Percentiles rank a stretch among this genome's conserved stretches.
Conservation (phyloP, 2,113 vertebrate species). For the Diphyllodes magnificus region DNA sequence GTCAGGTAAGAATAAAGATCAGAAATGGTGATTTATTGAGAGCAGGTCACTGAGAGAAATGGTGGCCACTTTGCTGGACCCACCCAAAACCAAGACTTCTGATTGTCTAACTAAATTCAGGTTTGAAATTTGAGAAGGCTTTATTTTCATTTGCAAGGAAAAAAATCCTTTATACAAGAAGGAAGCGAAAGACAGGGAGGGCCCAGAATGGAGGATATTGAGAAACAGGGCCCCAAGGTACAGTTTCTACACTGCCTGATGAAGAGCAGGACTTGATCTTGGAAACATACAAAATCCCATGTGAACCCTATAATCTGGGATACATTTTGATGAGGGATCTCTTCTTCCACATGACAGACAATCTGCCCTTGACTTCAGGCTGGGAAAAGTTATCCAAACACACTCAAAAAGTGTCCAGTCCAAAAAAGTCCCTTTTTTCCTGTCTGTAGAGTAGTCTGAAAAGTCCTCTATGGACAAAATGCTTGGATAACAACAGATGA, state of each 20-base stretch:
- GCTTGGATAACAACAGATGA: background rate
- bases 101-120: background rate
- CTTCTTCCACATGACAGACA: accelerated
- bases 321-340: background rate
- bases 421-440: background rate
- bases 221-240: background rate
- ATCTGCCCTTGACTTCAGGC: background rate
- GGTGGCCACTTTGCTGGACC: background rate
- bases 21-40: background rate
- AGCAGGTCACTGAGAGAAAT: background rate
- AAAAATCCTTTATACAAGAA: background rate
- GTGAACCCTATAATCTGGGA: background rate
- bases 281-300: background rate
- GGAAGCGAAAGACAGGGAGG: background rate
- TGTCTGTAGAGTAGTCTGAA: background rate
- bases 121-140: background rate
- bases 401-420: background rate
- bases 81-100: background rate
- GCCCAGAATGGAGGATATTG: background rate
- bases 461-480: background rate
- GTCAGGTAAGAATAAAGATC: background rate
- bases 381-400: background rate
- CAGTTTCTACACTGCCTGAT: background rate
- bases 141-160: background rate
- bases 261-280: background rate